phyloP scores from a whole-genome alignment of 2,113 vertebrate species.

The Lethenteron camtschaticum region DNA sequence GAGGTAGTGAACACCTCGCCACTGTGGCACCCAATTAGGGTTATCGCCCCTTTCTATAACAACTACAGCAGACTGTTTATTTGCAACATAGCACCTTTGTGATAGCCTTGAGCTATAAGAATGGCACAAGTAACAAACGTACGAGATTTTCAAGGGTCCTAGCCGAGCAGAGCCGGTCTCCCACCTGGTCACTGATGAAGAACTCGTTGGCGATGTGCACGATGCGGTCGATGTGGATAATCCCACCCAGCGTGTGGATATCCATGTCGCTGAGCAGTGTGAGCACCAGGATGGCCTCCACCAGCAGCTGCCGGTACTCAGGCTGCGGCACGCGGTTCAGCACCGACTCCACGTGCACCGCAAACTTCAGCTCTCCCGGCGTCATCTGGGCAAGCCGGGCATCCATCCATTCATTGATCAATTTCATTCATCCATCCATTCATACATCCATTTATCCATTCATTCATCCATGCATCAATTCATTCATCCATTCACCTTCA shows the following conservation, averaged over 20 bases:
- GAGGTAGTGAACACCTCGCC: background rate
- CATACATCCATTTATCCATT: too few species aligned
- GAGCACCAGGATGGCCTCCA: slow-evolving; percentile 72
- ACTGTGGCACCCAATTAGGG: background rate
- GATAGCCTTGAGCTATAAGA: background rate
- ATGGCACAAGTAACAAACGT: background rate
- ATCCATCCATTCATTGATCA: too few species aligned
- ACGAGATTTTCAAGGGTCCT: background rate
- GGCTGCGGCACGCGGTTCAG: slow-evolving; percentile 86
- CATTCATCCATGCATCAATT: too few species aligned
- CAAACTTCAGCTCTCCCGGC: slow-evolving; percentile 79
- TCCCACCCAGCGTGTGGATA: slow-evolving; percentile 54
- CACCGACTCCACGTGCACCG: slow-evolving; percentile 81
- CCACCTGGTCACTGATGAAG: slow-evolving; percentile 74
- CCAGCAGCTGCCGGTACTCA: slow-evolving; percentile 78
- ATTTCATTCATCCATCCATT: too few species aligned
- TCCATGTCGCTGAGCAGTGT: slow-evolving; percentile 59
- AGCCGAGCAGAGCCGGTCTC: background rate
- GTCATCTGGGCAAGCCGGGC: slow-evolving; percentile 45
- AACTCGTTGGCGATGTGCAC: slow-evolving; percentile 69
- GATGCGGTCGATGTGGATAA: slow-evolving; percentile 50
- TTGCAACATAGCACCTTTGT: background rate
- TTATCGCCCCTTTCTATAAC: background rate
- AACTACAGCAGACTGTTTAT: background rate
- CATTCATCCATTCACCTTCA: too few species aligned